Evolutionary conservation across 2,888 invertebrate genomes (phyloP), one percentile per base, ranked within the genome.

Genomic region (Brenthis daphne): DNA sequence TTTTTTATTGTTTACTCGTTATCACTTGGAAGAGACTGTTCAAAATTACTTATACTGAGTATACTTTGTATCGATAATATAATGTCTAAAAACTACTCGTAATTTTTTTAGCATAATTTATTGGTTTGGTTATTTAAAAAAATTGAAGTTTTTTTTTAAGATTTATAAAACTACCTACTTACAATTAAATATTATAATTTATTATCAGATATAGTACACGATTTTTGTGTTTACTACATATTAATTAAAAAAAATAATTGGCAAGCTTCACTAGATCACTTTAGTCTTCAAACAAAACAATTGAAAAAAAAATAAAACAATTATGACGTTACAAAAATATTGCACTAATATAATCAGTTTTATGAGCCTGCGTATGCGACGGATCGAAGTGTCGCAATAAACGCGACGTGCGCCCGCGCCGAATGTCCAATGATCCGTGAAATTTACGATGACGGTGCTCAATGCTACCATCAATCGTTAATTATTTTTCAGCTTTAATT

Each of bases 401-500:
- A 68, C 58, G 68, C 63, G 57, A 51, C 57, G 29, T 68, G 68
- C 68, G 68, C 68, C 54, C 63, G 65, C 67, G 55, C 50, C 57
- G 57, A 57, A 37, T 56, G 53, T 55, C 51, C 71, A 64, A 55
- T 54, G 61, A 65, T 64, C 56, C 73, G 55, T 73, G 71, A 73
- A 71, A 71, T 70, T 71, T 64, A 68, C 65, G 58, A 71, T 57
- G 69, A 71, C 68, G 69, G 69, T 65, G 64, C 54, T 61, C 61
- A 47, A 50, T 51, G 71, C 64, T 65, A 65, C 58, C 64, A 65
- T 55, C 64, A 55, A 60, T 29, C 50, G 53, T 57, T 68, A 68
- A 68, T 68, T 68, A 65, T 55, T 64, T 48, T 60, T 29, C 33
- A 54, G n/a, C 24, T 65, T 64, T 68, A 68, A 68, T 68, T 68